Conservation (phyloP, 2,797 vertebrate genomes). For the Echiichthys vipera region DNA sequence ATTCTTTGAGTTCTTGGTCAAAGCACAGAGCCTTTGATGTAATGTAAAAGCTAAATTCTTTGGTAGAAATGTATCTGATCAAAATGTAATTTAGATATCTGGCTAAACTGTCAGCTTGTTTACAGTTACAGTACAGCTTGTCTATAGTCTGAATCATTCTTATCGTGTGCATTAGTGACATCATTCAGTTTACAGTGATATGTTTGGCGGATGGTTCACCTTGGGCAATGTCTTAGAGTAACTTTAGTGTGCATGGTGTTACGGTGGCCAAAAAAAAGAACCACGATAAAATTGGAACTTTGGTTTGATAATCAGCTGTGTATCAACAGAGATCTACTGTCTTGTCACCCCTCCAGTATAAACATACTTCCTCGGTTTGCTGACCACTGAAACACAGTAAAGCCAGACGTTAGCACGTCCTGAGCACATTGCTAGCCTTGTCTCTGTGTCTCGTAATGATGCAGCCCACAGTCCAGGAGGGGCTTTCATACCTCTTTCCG, state of each 20-base stretch:
- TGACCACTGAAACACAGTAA: conserved; percentile 7
- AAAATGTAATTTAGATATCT: neutral
- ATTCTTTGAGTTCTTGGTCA: neutral
- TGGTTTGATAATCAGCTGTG: conserved; percentile 12
- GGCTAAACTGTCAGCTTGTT: neutral
- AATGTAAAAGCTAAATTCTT: neutral
- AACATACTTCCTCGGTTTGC: conserved; percentile 27
- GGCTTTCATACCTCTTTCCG: conserved; percentile 28
- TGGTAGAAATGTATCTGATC: neutral
- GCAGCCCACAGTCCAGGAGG: conserved; percentile 25
- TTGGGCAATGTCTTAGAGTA: neutral
- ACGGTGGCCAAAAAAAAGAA: too few species aligned
- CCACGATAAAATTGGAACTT: neutral
- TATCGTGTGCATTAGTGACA: neutral
- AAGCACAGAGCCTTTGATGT: neutral
- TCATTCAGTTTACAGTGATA: neutral
- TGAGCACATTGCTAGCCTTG: neutral
- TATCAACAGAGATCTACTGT: conserved; percentile 11
- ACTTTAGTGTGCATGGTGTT: neutral
- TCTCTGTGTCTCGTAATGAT: conserved; percentile 38
- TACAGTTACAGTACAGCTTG: neutral
- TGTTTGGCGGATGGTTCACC: conserved; percentile 2
- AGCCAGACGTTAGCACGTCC: conserved; percentile 2
- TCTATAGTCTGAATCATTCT: neutral
- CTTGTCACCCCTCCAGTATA: conserved; percentile 13